Evolutionary conservation across 2,888 invertebrate species (phyloP), one percentile per base, ranked within the genome.

Genomic region (Napeogenes sylphis): DNA sequence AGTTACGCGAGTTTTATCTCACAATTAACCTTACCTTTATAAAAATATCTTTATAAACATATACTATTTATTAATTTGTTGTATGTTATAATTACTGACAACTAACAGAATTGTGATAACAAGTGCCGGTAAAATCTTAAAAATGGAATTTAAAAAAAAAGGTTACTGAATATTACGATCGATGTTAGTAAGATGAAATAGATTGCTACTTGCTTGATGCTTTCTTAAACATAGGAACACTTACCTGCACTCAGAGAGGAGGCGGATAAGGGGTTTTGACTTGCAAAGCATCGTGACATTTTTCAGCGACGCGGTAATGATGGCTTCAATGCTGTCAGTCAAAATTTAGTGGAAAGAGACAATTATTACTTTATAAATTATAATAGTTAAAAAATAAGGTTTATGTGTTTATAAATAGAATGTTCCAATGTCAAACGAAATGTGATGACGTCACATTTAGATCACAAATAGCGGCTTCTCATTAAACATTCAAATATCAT

Each of bases 221-320:
- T 59, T 66, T 54, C 30, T 62, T 63, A 75, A 75, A 75, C 74
- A 75, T 72, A 75, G 60, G 65, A 61, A 58, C 64, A 55, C 58
- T 62, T 64, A 64, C 67, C 70, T 68, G 59, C 70, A 69, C 70
- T 71, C 65, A 66, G 68, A 65, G 69, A 67, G 68, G 73, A 68
- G 64, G 67, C 69, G 68, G 69, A 70, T 70, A 78, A 83, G 77
- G 79, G 82, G 84, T 83, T 90, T 90, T 89, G 89, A 90, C 90
- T 90, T 90, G 90, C 90, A 90, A 90, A 90, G 81, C 83, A 89
- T 87, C 69, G 78, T 71, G 81, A 86, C 87, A 86, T 89, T 90
- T 89, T 90, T 88, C 86, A 81, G 80, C 72, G 83, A 87, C 87
- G 88, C 78, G 86, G 85, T 90, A 90, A 90, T 90, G 90, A 90